phyloP scores from a whole-genome alignment of 2,888 invertebrate genomes.

The Drosophila multiciliata region DNA sequence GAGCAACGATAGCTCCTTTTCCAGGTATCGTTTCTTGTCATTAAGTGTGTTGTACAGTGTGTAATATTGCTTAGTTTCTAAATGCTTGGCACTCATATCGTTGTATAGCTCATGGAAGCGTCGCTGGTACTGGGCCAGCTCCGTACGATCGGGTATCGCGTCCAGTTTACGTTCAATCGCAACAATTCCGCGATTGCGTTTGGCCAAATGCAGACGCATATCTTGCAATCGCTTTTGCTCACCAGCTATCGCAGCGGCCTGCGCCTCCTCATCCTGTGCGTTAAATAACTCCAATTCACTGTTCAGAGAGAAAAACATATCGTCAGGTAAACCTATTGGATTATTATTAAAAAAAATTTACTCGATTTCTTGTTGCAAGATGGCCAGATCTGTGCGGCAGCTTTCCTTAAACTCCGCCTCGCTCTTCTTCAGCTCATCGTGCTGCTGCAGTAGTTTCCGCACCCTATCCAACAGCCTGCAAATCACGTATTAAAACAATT shows the following conservation, averaged over 20 bases:
- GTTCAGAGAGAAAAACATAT: neutral
- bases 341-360: constrained; percentile 39
- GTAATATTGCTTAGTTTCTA: constrained; percentile 99
- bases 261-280: constrained; percentile 85
- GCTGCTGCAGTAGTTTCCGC: constrained; percentile 88
- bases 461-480: constrained; percentile 85
- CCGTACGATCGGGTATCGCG: constrained; percentile 96
- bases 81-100: constrained; percentile 97
- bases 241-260: constrained; percentile 87
- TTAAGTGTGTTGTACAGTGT: constrained; percentile 97
- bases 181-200: constrained; percentile 91
- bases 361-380: constrained; percentile 84
- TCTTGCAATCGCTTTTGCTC: constrained; percentile 88
- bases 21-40: constrained; percentile 96
- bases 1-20: constrained; percentile 94
- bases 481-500: neutral
- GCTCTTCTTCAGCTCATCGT: constrained; percentile 90
- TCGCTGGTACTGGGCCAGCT: constrained; percentile 97
- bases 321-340: neutral
- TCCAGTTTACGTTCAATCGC: constrained; percentile 94
- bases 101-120: constrained; percentile 98
- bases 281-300: constrained; percentile 85
- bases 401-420: constrained; percentile 91
- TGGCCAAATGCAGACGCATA: constrained; percentile 90
- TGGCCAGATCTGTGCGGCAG: constrained; percentile 88